Conservation (phyloP, 2,888 invertebrate genomes). For the Ophion costatus region DNA sequence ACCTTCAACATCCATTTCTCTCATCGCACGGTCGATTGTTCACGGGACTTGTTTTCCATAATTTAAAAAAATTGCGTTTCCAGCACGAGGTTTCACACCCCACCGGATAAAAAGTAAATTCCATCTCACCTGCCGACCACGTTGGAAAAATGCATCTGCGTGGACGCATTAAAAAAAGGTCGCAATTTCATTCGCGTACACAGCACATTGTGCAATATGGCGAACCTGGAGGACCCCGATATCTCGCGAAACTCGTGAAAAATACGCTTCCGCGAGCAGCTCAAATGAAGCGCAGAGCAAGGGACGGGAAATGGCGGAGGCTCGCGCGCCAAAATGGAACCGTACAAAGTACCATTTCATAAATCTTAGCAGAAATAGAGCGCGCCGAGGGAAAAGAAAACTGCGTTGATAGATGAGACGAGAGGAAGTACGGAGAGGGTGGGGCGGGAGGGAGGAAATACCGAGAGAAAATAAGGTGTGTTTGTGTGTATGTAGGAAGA, state of each 20-base stretch:
- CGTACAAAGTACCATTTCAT: slow-evolving; percentile 80
- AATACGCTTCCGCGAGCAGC: slow-evolving; percentile 58
- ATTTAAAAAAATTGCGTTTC: neutral
- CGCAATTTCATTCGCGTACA: neutral
- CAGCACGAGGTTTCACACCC: neutral
- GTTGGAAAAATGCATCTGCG: neutral
- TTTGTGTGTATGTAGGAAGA: slow-evolving; percentile 41
- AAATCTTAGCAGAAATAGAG: slow-evolving; percentile 76
- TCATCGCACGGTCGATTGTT: neutral
- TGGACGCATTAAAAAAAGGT: neutral
- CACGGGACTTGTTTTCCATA: neutral
- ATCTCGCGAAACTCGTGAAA: slow-evolving; percentile 70
- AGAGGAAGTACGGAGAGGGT: slow-evolving; percentile 62
- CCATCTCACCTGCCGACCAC: neutral
- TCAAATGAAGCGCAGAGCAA: slow-evolving; percentile 34
- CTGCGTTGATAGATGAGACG: slow-evolving; percentile 78
- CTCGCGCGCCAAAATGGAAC: slow-evolving; percentile 78
- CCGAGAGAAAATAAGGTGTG: slow-evolving; percentile 45
- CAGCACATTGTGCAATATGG: slow-evolving; percentile 15
- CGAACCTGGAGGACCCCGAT: slow-evolving; percentile 27
- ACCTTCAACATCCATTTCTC: neutral
- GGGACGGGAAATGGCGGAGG: slow-evolving; percentile 39
- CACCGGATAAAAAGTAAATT: neutral
- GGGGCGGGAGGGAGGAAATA: slow-evolving; percentile 36
- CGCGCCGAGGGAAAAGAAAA: slow-evolving; percentile 74